Base-by-base conservation (phyloP, 2,113 vertebrate species). In the Puntigrus tetrazona region DNA sequence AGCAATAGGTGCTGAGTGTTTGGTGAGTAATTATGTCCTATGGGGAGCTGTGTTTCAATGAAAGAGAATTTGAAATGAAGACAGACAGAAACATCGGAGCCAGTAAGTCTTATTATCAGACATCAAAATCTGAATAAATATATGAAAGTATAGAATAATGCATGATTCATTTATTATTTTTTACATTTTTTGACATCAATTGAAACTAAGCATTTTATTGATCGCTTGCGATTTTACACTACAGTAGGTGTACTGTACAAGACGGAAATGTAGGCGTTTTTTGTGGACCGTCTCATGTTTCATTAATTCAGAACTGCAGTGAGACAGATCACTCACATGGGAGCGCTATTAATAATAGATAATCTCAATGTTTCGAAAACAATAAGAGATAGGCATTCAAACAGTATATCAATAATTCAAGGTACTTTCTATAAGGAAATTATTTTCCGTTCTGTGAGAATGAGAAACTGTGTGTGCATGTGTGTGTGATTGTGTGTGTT, bases 1-100 rank as follows among this genome's bases (percentile, higher is more conserved):
- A 41, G 82, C 80, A 85, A 85, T 83, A 83, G 87, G 81, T 85
- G 84, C 47, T 85, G 82, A 27, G 87, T 86, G 86, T 84, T 91
- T 87, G 87, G 84, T 85, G 73, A 89, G 88, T 91, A 90, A 92
- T 90, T 88, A 89, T 57, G 70, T 90, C 90, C 86, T 88, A 80
- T 88, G 89, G 89, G 91, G 90, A 85, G 81, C 57, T 85, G 70
- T 52, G 78, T 88, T 88, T 80, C 85, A 87, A 91, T 90, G 88
- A 90, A 90, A 91, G 78, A 55, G 88, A 92, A 89, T 90, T 83
- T 76, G 86, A 83, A 84, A 90, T 89, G 73, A 90, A 86, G 84
- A 89, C 52, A 83, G 72, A 10, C 72, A 73, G 61, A 61, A 72
- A 77, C 27, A 45, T 50, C 18, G 14, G 25, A 84, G 43, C 47